These are phyloP conservation scores for Myotis pilosus DNA, from an alignment of 2,797 vertebrate genomes.

Conservation along the genomic window DNA sequence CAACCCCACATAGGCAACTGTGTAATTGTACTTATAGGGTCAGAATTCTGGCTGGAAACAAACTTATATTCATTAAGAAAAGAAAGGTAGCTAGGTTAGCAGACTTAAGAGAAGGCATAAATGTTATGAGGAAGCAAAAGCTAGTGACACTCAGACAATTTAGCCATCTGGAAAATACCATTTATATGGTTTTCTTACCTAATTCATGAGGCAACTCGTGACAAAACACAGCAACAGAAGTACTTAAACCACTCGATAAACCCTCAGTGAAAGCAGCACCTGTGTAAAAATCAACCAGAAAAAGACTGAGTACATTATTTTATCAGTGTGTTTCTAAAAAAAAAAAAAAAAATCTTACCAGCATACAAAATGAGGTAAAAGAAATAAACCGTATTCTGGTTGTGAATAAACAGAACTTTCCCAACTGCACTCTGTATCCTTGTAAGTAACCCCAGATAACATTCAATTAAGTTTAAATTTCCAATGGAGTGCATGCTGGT, in stretches of 20 bases:
- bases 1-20: neutral
- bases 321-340: neutral
- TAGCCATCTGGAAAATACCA: neutral
- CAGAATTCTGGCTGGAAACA: slow-evolving; percentile 7
- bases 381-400: neutral
- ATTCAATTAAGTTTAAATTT: neutral
- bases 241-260: slow-evolving; percentile 96
- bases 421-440: neutral
- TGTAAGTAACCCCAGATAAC: neutral
- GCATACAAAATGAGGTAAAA: neutral
- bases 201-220: slow-evolving; percentile 97
- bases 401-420: slow-evolving; percentile 37
- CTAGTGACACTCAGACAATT: neutral
- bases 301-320: neutral
- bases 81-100: neutral
- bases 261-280: slow-evolving; percentile 97
- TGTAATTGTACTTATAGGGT: neutral
- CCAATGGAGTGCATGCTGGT: neutral
- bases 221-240: slow-evolving; percentile 98
- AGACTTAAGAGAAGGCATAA: neutral
- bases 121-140: neutral
- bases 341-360: neutral
- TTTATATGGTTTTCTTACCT: slow-evolving; percentile 86
- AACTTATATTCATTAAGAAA: neutral
- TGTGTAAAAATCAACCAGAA: slow-evolving; percentile 75